A percentile compares a stretch with the other conserved stretches of the same genome.
Conservation (phyloP, 1,140 invertebrate genomes). For the Drosophila funebris region DNA sequence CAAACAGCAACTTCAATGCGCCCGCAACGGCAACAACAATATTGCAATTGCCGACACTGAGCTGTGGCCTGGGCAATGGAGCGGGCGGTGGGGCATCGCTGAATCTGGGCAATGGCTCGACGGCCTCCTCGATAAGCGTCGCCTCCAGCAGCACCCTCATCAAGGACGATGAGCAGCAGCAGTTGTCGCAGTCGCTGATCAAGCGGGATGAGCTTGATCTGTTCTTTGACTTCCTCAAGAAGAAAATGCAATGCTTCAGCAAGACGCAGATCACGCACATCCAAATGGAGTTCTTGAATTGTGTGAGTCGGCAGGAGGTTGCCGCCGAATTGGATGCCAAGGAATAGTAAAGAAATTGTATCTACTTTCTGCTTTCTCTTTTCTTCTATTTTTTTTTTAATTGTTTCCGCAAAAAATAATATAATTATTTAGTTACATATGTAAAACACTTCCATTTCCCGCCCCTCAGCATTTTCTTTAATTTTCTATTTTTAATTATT, state of each 20-base stretch:
- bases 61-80: not conserved
- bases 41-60: slow-evolving; percentile 58
- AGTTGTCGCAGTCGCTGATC: slow-evolving; percentile 18
- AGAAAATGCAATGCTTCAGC: slow-evolving; percentile 78
- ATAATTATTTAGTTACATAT: slow-evolving; percentile 43
- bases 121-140: slow-evolving; percentile 38
- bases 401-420: not conserved
- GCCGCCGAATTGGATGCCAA: slow-evolving; percentile 89
- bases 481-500: not conserved
- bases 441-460: not conserved
- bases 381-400: not conserved
- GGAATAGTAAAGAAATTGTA: slow-evolving; percentile 88
- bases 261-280: slow-evolving; percentile 77
- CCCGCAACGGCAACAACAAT: slow-evolving; percentile 58
- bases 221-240: slow-evolving; percentile 80
- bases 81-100: not conserved
- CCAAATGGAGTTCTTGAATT: slow-evolving; percentile 80
- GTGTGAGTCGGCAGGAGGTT: slow-evolving; percentile 71
- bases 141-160: slow-evolving; percentile 63
- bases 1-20: slow-evolving; percentile 48
- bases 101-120: not conserved
- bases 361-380: not conserved
- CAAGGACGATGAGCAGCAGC: slow-evolving; percentile 54
- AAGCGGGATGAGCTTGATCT: slow-evolving; percentile 76
- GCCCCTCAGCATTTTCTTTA: not conserved